Conservation (phyloP, 2,888 invertebrate species). For the Merodon equestris region DNA sequence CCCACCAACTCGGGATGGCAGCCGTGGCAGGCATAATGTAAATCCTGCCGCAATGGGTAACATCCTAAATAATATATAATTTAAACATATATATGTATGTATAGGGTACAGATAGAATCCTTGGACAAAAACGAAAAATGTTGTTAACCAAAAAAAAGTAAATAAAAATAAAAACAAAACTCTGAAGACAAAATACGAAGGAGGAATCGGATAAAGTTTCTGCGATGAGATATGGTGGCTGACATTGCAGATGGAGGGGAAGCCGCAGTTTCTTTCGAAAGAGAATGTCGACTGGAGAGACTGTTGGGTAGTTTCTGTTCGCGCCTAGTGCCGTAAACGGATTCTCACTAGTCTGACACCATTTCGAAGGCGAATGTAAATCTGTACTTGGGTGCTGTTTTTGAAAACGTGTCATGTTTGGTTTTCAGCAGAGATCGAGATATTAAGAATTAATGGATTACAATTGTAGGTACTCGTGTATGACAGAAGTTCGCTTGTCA, state of each 20-base stretch:
- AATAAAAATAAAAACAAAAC: not conserved
- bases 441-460: too few species aligned
- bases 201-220: too few species aligned
- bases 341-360: slow-evolving; percentile 1
- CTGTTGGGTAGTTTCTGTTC: too few species aligned
- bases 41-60: slow-evolving; percentile 27
- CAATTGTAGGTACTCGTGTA: too few species aligned
- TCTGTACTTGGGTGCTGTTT: not conserved
- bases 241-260: too few species aligned
- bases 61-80: slow-evolving; percentile 43
- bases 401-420: not conserved
- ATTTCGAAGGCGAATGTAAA: slow-evolving; percentile 2
- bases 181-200: too few species aligned
- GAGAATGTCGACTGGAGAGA: too few species aligned
- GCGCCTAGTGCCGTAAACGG: not conserved
- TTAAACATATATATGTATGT: slow-evolving; percentile 25
- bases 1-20: not conserved
- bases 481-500: too few species aligned
- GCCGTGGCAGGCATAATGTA: slow-evolving; percentile 44
- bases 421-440: too few species aligned
- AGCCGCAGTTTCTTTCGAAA: too few species aligned
- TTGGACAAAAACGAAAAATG: slow-evolving; percentile 12
- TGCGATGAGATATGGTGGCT: too few species aligned
- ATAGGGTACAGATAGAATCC: slow-evolving; percentile 16
- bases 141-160: not conserved